Evolutionary conservation across 1,140 invertebrate genomes (phyloP), one percentile per base, ranked within the genome.

Genomic region (Cydia strobilella): DNA sequence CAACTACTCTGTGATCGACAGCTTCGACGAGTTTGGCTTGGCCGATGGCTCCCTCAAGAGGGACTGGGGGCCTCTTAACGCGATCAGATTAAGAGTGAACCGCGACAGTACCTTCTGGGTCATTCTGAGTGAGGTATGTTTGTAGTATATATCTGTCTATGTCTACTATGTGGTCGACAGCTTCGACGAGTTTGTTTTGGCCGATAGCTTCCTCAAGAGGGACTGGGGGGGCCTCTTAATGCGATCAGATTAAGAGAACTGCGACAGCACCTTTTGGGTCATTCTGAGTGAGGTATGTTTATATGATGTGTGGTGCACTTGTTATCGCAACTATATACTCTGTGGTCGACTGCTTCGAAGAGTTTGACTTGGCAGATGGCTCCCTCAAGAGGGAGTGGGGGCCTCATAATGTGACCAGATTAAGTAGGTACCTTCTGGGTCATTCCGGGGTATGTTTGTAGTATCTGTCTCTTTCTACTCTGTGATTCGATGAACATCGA

Each of bases 51-150:
- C 85, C 23, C 86, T 97, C 27, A 95, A 96, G 82, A 91, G 92
- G 12, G 94, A 93, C 74, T 87, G 97, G 31, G 96, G 97, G 74
- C 95, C 94, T 77, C 93, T 98, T 72, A 92, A 94, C 65, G 94
- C 95, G 71, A 87, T 98, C 77, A 94, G 97, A 66, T 93, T 99
- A 25, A 95, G 94, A 74, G 95, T 98, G 42, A 96, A 97, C 76
- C 95, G 94, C 78, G 95, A 97, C 83, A 98, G 96, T 89, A 96
- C 96, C 76, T 97, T 97, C 88, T 98, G 97, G 97, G 97, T 96
- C 0, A 97, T 99, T 80, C 93, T 99, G 18, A 98, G 96, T 85
- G 98, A 99, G 95, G 96, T 98, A 94, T 94, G 91, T 90, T 76
- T 23, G n/a, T 0, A 7, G 15, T n/a, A 51, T 18, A 3, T 54